Base-by-base conservation (phyloP, 2,888 invertebrate species). In the Candidula unifasciata region DNA sequence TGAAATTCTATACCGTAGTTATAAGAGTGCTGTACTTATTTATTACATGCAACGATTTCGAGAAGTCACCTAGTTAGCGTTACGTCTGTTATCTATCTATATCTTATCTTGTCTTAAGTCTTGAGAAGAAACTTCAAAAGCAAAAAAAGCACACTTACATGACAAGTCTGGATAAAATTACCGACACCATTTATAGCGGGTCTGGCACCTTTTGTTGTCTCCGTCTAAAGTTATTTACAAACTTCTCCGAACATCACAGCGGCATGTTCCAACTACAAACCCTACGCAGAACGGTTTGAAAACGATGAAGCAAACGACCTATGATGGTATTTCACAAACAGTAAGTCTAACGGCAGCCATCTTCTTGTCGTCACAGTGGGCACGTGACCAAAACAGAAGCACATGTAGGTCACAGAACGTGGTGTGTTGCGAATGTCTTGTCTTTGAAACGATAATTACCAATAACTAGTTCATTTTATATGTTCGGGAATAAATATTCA, bases 151-250 rank as follows among this genome's bases (percentile, higher is more conserved):
- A 18, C 66, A 96, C 96, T 96, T 95, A 97, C 96, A 96, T 96
- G 91, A 96, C 96, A 94, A 96, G 94, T 92, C 96, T 95, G 91
- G 96, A 96, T 92, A 96, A 95, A 92, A 96, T 95, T 91, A 96
- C 95, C 89, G 96, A 96, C 95, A 96, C 96, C 97, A 97, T 96
- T 60, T 66, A 74, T 54, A 24, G 3, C 37, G 44, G 52, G 30
- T 60, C 44, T 27, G 37, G 44, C 21, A 66, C 18, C 79, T 66
- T 80, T 88, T 84, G 64, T 27, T 37, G 64, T 44, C 74, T 30
- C n/a, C 35, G 60, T 27, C 60, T 79, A 66, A 44, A 66, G 27
- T 68, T 27, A 52, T 44, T 6, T 68, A 3, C n/a, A 66, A 78
- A 37, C 16, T n/a, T 33, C 35, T n/a, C 64, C n/a, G 18, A 37